Percentiles rank a stretch among this genome's conserved stretches.
phyloP scores from a whole-genome alignment of 1,140 invertebrate genomes.

The Hycleus cichorii region DNA sequence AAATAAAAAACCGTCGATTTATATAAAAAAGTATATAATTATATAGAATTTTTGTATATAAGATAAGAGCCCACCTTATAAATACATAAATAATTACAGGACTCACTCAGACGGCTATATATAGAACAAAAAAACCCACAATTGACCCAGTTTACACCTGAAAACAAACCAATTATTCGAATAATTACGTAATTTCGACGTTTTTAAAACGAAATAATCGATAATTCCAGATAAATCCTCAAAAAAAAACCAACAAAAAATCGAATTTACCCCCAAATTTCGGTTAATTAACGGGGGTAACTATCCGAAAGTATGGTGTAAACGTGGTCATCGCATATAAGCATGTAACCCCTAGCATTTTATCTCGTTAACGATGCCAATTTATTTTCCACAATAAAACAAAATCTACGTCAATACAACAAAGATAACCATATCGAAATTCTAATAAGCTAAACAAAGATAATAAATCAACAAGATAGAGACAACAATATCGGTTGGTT shows the following conservation, averaged over 20 bases:
- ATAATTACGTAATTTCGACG: too few relatives aligned
- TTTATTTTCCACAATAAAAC: background rate
- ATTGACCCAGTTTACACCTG: slow-evolving; percentile 15
- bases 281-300: background rate
- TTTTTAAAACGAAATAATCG: too few relatives aligned
- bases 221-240: too few relatives aligned
- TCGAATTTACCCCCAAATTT: background rate
- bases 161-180: too few relatives aligned
- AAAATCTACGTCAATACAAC: background rate
- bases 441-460: too few relatives aligned
- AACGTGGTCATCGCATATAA: slow-evolving; percentile 13
- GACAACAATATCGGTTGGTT: too few relatives aligned
- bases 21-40: too few relatives aligned
- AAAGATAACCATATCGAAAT: too few relatives aligned
- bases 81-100: slow-evolving; percentile 29
- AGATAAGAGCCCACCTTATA: slow-evolving; percentile 17
- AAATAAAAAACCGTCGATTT: too few relatives aligned
- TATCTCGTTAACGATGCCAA: slow-evolving; percentile 28
- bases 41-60: too few relatives aligned
- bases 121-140: slow-evolving; percentile 28
- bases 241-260: background rate
- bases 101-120: slow-evolving; percentile 29
- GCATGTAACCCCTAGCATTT: slow-evolving; percentile 26
- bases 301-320: slow-evolving; percentile 9
- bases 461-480: too few relatives aligned